Base-by-base conservation (phyloP, 2,888 invertebrate genomes). In the Exephanes ischioxanthus region DNA sequence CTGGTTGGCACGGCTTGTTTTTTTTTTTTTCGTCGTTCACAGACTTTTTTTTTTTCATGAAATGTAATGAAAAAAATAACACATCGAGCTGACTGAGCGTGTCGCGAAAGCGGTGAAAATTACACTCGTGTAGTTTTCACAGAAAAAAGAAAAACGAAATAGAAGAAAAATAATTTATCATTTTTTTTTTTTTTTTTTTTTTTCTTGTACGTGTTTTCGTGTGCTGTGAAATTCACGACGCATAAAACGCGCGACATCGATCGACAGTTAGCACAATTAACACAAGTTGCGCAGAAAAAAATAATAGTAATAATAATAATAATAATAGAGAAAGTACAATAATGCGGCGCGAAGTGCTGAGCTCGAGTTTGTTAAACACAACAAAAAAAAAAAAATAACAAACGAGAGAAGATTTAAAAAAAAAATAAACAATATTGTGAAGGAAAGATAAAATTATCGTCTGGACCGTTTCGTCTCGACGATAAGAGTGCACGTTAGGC, bases 401-500 rank as follows among this genome's bases (percentile, higher is more conserved):
- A 41, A 51, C 6, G 48, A 66, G 37, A 51, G 48, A 30, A 26
- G 45, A 45, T 72, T 66, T 66, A 19, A 41, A 51, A 70, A 45
- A 67, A 58, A 58, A 72, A 53, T 70, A 63, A 67, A 75, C 48
- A 73, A 63, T 82, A 66, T 78, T 78, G 80, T 81, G 83, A 84
- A 70, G 53, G 41, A 84, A 83, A 83, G 53, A 78, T 72, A 80
- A 80, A 48, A 41, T 41, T 16, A 55, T 73, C 68, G 26, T 55
- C 16, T 16, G 26, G 19, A 58, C 66, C 26, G 58, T 45, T 66
- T 80, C 72, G 71, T 72, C 19, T 53, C 63, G 19, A 16, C 55
- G 76, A 83, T 63, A 83, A 86, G 73, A 67, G 77, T 88, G 82
- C 80, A 89, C 78, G 82, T 87, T 77, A 89, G 76, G 87, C 87